Base-by-base conservation (phyloP, 2,113 vertebrate species). In the Alethe diademata region DNA sequence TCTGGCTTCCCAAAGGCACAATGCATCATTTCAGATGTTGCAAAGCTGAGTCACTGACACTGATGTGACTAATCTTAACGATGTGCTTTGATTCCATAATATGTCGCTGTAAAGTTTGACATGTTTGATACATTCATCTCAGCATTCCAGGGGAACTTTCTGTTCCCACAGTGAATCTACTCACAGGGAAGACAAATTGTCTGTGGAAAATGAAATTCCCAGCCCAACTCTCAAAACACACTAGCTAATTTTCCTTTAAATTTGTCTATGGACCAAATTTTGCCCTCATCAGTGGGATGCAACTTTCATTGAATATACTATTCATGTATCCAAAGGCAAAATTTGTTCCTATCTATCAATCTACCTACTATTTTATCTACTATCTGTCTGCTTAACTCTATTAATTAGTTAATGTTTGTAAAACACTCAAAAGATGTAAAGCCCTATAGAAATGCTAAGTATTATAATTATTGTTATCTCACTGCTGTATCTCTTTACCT, bases 321-420 rank as follows among this genome's bases (percentile, higher is more conserved):
- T 96, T 96, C 82, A 26, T 90, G 86, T 96, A 96, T 95, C 95
- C 96, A 92, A 97, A 95, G 95, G 96, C 96, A 97, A 92, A 74
- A 84, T 95, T 90, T 93, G 57, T 91, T 95, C 84, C 72, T 97
- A 96, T 96, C 96, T 95, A 94, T 93, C 78, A 94, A 95, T 93
- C 95, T 96, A 95, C 96, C 95, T 96, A 93, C 84, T 83, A 95
- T 90, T 96, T 97, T 95, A 97, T 97, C 92, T 97, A 79, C 91
- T 97, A 95, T 96, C 96, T 97, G 86, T 92, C 92, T 96, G 93
- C 86, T 94, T 97, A 93, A 95, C 80, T 93, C 96, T 97, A 97
- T 97, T 97, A 97, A 97, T 97, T 97, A 97, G 96, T 94, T 97
- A 97, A 97, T 97, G 93, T 97, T 97, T 93, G 93, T 96, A 97